Base-by-base conservation (phyloP, 2,888 invertebrate genomes). In the Meganola albula region DNA sequence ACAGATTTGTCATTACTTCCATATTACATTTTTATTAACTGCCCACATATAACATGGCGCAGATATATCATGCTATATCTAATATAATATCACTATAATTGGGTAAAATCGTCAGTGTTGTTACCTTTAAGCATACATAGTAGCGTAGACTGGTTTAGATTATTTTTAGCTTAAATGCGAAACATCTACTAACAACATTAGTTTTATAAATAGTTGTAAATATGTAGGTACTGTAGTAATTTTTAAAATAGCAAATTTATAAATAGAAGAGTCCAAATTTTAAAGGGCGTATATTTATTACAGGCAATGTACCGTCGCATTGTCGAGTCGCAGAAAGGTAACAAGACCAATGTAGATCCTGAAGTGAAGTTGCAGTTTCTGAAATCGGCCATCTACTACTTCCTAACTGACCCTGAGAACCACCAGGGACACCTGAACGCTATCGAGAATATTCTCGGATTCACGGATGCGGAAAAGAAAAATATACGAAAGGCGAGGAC, bases 311-410 rank as follows among this genome's bases (percentile, higher is more conserved):
- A 94, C 74, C 90, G 93, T 61, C 92, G 93, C 68, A 88, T 94
- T 63, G 88, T 93, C 73, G 93, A 93, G 74, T 91, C 93, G 47
- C 92, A 92, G 74, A 91, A 89, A 66, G 86, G 85, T 48, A 90
- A 82, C 68, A 91, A 90, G 72, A 89, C 89, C 49, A 89, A 88
- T 52, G 90, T 94, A 35, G 96, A 96, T 80, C 95, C 96, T n/a
- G 95, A 95, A 78, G 92, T 96, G 48, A 96, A 95, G 10, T 85
- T 97, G 62, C 95, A 95, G 75, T 97, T 97, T 83, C 89, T 97
- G 44, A 96, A 96, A 79, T 96, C 96, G 41, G 96, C 97, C 31
- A 90, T 97, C 60, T 97, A 95, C 74, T 96, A 97, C 73, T 97
- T 96, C 76, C 87, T 97, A 37, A 94, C 96, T 2, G 96, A 96